These are phyloP conservation scores for Cromileptes altivelis DNA, from an alignment of 2,113 vertebrate genomes.

Conservation along the genomic window DNA sequence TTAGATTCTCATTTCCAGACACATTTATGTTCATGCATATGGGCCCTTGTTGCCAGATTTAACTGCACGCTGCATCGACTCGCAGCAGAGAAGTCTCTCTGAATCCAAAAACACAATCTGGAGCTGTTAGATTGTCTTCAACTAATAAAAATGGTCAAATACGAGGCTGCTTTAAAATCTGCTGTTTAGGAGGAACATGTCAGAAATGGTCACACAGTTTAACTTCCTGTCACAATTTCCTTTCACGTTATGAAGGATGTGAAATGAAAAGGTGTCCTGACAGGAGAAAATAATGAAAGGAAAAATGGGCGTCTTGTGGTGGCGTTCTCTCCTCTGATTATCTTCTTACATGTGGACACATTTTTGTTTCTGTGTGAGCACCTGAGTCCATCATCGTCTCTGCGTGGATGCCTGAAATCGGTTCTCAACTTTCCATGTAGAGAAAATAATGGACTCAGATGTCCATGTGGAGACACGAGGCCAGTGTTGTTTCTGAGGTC, in stretches of 20 bases:
- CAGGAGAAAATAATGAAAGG: neutral
- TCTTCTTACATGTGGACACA: neutral
- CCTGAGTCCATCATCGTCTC: constrained; percentile 1
- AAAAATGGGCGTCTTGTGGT: neutral
- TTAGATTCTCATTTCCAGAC: constrained; percentile 16
- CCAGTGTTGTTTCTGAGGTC: too few species aligned
- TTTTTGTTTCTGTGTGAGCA: neutral
- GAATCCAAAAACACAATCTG: neutral
- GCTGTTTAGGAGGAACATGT: neutral
- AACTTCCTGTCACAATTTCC: neutral
- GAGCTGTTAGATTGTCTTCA: neutral
- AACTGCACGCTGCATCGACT: neutral
- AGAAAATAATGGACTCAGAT: neutral
- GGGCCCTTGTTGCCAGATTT: neutral
- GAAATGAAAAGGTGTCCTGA: neutral
- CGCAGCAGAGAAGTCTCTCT: neutral
- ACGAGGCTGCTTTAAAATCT: neutral
- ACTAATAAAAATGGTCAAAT: too few species aligned
- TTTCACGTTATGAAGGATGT: neutral
- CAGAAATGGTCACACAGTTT: neutral
- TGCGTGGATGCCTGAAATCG: neutral
- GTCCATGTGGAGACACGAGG: neutral
- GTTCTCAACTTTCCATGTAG: neutral
- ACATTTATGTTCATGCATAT: neutral
- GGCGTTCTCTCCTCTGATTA: neutral